Conservation (phyloP, 2,113 vertebrate genomes). For the Motacilla alba region DNA sequence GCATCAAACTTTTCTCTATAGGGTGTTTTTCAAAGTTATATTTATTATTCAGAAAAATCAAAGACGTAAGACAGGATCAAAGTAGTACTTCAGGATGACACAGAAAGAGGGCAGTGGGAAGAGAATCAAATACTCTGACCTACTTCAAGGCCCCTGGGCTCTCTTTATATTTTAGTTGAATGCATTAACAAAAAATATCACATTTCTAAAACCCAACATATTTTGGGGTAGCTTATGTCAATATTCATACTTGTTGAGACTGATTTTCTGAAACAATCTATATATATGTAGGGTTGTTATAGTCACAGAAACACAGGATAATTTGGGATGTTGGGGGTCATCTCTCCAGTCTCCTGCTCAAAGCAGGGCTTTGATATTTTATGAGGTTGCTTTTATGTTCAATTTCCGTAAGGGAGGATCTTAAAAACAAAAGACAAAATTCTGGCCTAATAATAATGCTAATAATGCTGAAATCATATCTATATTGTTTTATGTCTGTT, state of each 20-base stretch:
- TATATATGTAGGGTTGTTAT: neutral
- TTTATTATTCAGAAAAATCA: slow-evolving; percentile 51
- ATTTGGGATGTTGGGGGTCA: neutral
- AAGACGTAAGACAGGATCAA: slow-evolving; percentile 31
- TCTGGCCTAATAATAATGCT: neutral
- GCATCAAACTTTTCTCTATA: neutral
- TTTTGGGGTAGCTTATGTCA: neutral
- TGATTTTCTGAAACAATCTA: neutral
- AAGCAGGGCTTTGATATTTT: neutral
- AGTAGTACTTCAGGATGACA: slow-evolving; percentile 18
- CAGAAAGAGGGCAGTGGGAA: neutral
- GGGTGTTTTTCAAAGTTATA: slow-evolving; percentile 5
- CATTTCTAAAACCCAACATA: neutral
- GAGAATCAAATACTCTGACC: slow-evolving; percentile 29
- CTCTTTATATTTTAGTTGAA: neutral
- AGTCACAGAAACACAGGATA: neutral
- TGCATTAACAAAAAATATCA: neutral
- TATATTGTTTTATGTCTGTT: neutral
- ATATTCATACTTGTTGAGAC: neutral
- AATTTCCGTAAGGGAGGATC: neutral
- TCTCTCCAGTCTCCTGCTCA: neutral
- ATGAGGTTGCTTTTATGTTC: neutral
- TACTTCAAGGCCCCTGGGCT: slow-evolving; percentile 36
- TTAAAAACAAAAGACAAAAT: neutral
- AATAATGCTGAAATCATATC: neutral